phyloP scores from a whole-genome alignment of 92 coral and sea anemone genomes.

The Micromussa lordhowensis region DNA sequence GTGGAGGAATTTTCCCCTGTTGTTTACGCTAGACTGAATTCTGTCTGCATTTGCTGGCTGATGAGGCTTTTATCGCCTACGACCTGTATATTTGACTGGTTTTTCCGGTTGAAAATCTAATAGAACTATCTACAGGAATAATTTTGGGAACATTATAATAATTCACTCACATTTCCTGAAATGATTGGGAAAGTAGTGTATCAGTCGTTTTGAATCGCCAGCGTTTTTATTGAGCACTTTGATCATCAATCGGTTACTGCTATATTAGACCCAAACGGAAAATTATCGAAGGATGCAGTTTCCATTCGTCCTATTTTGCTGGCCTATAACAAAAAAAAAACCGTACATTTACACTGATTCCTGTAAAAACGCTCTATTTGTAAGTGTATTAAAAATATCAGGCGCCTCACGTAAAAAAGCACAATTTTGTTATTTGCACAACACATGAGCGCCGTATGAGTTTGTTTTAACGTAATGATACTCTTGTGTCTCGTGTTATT shows the following conservation, averaged over 20 bases:
- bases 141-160: not conserved
- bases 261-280: not conserved
- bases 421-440: not conserved
- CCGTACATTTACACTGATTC: too few relatives aligned
- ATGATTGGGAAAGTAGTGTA: not conserved
- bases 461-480: not conserved
- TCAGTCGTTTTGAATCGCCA: not conserved
- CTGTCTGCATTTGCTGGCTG: not conserved
- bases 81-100: not conserved
- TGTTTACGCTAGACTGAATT: not conserved
- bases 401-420: too few relatives aligned
- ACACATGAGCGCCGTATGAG: not conserved
- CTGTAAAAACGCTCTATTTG: too few relatives aligned
- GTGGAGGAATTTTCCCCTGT: not conserved
- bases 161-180: too few relatives aligned
- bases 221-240: too few relatives aligned
- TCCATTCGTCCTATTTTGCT: too few relatives aligned
- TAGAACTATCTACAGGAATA: not conserved
- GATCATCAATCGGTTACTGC: too few relatives aligned
- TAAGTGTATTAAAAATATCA: too few relatives aligned
- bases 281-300: too few relatives aligned
- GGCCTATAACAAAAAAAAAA: too few relatives aligned
- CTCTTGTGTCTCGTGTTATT: not conserved
- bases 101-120: not conserved
- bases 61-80: not conserved